Evolutionary conservation across 2,113 vertebrate species (phyloP).

Genomic region (Oenanthe melanoleuca): DNA sequence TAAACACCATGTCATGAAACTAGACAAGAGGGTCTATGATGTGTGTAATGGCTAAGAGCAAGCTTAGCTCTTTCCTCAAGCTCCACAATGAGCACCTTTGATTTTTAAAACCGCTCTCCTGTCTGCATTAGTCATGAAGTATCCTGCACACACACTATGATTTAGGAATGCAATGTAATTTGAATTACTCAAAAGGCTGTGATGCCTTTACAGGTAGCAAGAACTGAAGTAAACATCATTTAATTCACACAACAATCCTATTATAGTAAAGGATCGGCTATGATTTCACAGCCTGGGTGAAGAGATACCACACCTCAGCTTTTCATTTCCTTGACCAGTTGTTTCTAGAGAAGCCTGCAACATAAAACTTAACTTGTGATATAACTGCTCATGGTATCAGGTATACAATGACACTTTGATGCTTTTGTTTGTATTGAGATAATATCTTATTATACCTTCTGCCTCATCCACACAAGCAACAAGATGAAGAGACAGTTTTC

Average conservation of each 20-base stretch:
- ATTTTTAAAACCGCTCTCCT: not conserved
- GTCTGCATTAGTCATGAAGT: not conserved
- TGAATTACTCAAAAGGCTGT: not conserved
- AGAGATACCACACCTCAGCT: not conserved
- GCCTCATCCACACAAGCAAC: not conserved
- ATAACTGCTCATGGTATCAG: not conserved
- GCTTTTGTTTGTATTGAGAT: not conserved
- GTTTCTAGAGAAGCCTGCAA: not conserved
- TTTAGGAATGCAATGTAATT: not conserved
- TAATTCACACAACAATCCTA: not conserved
- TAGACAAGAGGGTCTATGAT: not conserved
- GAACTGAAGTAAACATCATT: not conserved
- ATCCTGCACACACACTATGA: not conserved
- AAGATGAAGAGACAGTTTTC: not conserved
- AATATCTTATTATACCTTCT: not conserved
- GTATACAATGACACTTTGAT: not conserved
- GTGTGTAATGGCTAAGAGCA: not conserved
- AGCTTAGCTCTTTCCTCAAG: not conserved
- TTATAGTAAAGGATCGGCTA: not conserved
- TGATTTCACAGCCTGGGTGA: not conserved
- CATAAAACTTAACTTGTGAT: not conserved
- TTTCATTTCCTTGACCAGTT: not conserved
- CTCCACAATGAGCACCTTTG: not conserved
- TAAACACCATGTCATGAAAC: not conserved
- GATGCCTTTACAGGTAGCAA: not conserved